phyloP scores from a whole-genome alignment of 1,140 invertebrate genomes.

The Drosophila sp. region DNA sequence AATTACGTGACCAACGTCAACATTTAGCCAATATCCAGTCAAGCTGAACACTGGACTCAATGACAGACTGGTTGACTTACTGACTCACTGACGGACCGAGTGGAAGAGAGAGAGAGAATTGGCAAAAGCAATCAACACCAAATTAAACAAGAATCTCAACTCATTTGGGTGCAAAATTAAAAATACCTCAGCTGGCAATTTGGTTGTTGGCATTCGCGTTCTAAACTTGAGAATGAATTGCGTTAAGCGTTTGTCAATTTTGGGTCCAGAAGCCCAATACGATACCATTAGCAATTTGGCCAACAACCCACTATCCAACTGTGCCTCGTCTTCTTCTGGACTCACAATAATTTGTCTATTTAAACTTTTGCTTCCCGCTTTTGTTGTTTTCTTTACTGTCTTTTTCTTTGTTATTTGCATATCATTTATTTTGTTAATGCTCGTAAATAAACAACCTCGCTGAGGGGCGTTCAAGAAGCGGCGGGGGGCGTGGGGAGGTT shows the following conservation, averaged over 20 bases:
- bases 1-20: slow-evolving; percentile 69
- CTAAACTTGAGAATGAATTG: slow-evolving; percentile 68
- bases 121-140: slow-evolving; percentile 56
- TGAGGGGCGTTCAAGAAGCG: background rate
- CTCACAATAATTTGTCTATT: slow-evolving; percentile 77
- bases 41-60: slow-evolving; percentile 15
- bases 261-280: slow-evolving; percentile 16
- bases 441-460: slow-evolving; percentile 70
- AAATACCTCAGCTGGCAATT: slow-evolving; percentile 58
- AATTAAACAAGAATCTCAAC: slow-evolving; percentile 61
- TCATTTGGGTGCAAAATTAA: slow-evolving; percentile 67
- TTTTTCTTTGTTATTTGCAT: slow-evolving; percentile 75
- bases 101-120: background rate
- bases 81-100: slow-evolving; percentile 2
- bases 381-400: slow-evolving; percentile 22
- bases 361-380: slow-evolving; percentile 57
- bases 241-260: slow-evolving; percentile 64
- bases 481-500: slow-evolving; percentile 7
- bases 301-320: slow-evolving; percentile 6
- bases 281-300: slow-evolving; percentile 48
- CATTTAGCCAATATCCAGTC: slow-evolving; percentile 44
- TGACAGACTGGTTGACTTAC: background rate
- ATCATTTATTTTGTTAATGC: slow-evolving; percentile 82
- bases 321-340: background rate
- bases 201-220: slow-evolving; percentile 13